Evolutionary conservation across 2,113 vertebrate genomes (phyloP).

Genomic region (Fulmarus glacialis): DNA sequence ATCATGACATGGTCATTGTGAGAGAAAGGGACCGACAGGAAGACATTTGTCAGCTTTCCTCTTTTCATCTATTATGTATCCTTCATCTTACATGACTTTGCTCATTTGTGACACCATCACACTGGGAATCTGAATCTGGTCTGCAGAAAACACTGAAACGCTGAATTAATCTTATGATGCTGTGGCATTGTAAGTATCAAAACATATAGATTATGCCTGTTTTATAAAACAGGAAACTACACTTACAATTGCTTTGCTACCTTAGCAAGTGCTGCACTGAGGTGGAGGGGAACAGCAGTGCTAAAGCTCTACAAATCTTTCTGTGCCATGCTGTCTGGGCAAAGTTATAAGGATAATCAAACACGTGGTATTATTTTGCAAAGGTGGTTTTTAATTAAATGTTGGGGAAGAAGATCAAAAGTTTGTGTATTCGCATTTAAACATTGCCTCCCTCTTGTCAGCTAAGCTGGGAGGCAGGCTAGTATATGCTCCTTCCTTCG

Average conservation of each 20-base stretch:
- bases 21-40: neutral
- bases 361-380: neutral
- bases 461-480: neutral
- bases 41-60: neutral
- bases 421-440: neutral
- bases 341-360: neutral
- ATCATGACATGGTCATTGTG: neutral
- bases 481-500: neutral
- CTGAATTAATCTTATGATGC: neutral
- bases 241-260: neutral
- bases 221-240: neutral
- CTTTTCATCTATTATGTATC: neutral
- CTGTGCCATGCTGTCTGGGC: neutral
- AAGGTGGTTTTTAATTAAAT: neutral
- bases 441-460: neutral
- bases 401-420: neutral
- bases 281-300: neutral
- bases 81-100: neutral
- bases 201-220: neutral
- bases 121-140: neutral
- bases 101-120: neutral
- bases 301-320: neutral
- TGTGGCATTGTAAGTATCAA: neutral
- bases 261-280: neutral
- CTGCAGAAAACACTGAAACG: neutral